Evolutionary conservation across 1,140 invertebrate species (phyloP), one percentile per base, ranked within the genome.

Genomic region (Calycopis cecrops): DNA sequence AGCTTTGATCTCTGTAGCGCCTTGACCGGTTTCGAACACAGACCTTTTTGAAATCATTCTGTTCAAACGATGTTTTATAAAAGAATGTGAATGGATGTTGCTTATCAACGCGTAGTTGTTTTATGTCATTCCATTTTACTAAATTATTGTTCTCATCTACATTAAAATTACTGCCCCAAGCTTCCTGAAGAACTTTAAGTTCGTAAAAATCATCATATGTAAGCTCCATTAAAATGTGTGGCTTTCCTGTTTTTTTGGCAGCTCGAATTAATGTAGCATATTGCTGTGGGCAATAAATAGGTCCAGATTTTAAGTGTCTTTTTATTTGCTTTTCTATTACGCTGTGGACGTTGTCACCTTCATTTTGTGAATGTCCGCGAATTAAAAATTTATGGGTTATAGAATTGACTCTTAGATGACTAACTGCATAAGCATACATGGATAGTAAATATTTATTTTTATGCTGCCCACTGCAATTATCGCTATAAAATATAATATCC

Each of bases 361-460:
- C 50, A 40, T 52, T 40, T 52, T 52, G 50, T 0, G 37, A 52
- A 40, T 52, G 37, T 1, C 37, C 50, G 10, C 37, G 50, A 1
- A 52, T 1, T 9, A 67, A 64, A 66, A 67, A 80, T 53, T 85
- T 83, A 57, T 84, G 80, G 17, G 62, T 70, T 44, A 84, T 75
- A 3, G 64, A 65, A 14, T 72, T 67, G 17, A 69, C 60, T 54
- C 50, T 61, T 40, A 60, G 60, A 56, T 37, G 65, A 12, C n/a
- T n/a, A 51, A 51, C 59, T 51, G 64, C 55, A 44, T 61, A 72
- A 40, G 67, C 61, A 64, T 76, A 76, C n/a, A 64, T 50, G 16
- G 51, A 56, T 35, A 63, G 18, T 18, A 77, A 17, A 69, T 57
- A 77, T 54, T 72, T 79, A 70, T 68, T 79, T 83, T 59, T 80